Base-by-base conservation (phyloP, 2,113 vertebrate species). In the Corythoichthys haematopterus region DNA sequence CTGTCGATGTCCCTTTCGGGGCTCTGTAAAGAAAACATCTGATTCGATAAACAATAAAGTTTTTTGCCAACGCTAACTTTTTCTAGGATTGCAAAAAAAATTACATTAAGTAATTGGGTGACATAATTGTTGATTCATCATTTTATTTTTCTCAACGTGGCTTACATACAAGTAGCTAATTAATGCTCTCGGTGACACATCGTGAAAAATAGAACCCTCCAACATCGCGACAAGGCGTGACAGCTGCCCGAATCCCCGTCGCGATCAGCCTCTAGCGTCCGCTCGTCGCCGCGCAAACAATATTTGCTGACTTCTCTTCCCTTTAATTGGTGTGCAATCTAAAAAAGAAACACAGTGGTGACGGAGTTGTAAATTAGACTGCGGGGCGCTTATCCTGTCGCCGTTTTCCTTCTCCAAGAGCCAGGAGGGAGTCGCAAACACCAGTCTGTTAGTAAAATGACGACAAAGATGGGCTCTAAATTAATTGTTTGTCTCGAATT, bases 321-420 rank as follows among this genome's bases (percentile, higher is more conserved):
- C 63, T 72, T 67, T 87, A 88, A 90, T 90, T 90, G 79, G 56
- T 59, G 45, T 20, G 46, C 65, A 80, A 72, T 75, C 74, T 84
- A 80, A 85, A 88, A 84, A 85, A 67, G 70, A 77, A 37, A 72
- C 68, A 71, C 84, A 61, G 48, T 37, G 57, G 64, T 37, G 28
- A 65, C 81, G 79, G 82, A 81, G 85, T 57, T 69, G 66, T 77
- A 86, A 88, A 89, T 91, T 87, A 85, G 72, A 70, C 66, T 72
- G 74, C 67, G 57, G 72, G 51, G 72, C 64, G 73, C 33, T 68
- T 48, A 51, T 63, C 59, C 74, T 78, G n/a, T 61, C 2, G 40
- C 13, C 38, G 16, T 43, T 16, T 40, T 16, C 15, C 15, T 40
- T 35, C 36, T 80, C 70, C 58, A 72, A 71, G 68, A 75, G 63